Evolutionary conservation across 2,113 vertebrate species (phyloP), one percentile per base, ranked within the genome.

Genomic region (Ariopsis seemanni): DNA sequence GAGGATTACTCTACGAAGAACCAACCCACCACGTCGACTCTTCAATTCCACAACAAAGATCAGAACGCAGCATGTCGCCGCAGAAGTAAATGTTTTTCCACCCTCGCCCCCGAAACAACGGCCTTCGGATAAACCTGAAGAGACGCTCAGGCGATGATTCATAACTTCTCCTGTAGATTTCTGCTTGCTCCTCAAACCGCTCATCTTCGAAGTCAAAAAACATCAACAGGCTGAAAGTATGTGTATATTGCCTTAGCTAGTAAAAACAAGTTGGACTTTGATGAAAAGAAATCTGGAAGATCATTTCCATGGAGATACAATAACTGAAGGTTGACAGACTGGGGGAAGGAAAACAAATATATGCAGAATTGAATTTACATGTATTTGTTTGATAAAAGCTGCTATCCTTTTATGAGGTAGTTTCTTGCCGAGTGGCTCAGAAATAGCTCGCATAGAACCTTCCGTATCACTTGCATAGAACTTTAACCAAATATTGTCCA

Each of bases 81-180:
- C 50, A 89, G 87, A 85, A 83, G n/a, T 27, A 79, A 90, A 86
- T 84, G 87, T 90, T 90, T 90, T 85, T 75, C 50, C 81, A 86
- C 84, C 63, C 55, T 60, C 65, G 82, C 78, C 53, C 65, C 52
- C 55, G 52, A 80, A 65, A 50, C 79, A 10, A 83, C 15, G 80
- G 83, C 63, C 80, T 85, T 86, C 79, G 42, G 69, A 83, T 83
- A 87, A 87, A 89, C 77, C 83, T 50, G 71, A 85, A 42, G 78
- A 82, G 52, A 87, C 62, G 9, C 74, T 85, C 18, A 3, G 62
- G 65, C 25, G 42, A 80, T 65, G 84, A 85, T 78, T 82, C 77
- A 30, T 82, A 53, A 30, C 78, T 87, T 85, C 87, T 85, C 82
- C 62, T 62, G 65, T 65, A 60, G 53, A 50, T 87, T 90, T 86